Evolutionary conservation across 1,140 invertebrate genomes (phyloP), one percentile per base, ranked within the genome.

Genomic region (Branchinecta lindahli): DNA sequence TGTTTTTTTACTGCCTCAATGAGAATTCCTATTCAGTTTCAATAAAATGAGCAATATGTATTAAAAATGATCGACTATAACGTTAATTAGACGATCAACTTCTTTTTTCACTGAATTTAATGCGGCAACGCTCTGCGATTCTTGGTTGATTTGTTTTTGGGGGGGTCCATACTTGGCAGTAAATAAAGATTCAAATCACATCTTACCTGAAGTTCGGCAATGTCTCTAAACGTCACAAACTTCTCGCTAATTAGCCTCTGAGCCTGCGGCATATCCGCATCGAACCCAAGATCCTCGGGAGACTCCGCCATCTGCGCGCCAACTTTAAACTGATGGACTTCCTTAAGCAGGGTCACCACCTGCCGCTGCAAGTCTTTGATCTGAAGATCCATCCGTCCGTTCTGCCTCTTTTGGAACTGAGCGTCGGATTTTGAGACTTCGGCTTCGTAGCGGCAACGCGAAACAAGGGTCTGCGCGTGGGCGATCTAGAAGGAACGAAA

Each of bases 171-270:
- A n/a, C 5, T 33, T 33, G 33, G 5, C 1, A 33, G 33, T 33
- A 33, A 1, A 33, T 33, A 33, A 33, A 33, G 33, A 33, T 33
- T 33, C 33, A 33, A 33, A 33, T 1, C 5, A 33, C 33, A 33
- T 33, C 33, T 33, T 61, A 61, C 52, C 52, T 61, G 52, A 61
- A 61, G 52, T 61, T 61, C 52, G 18, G 12, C 52, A 61, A 61
- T 61, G 52, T 20, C 18, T 20, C 18, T 61, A 6, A 61, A 61
- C 2, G 18, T 20, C 12, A 61, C 52, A 12, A 61, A 61, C 12
- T 61, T 12, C 52, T 61, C 52, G 12, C 52, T 20, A 61, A 61
- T 61, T 12, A 20, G 12, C 18, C 18, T 61, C 52, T 61, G 52
- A 61, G 52, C 52, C 52, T 61, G 12, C 12, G 52, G 52, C 12